Evolutionary conservation across 2,888 invertebrate genomes (phyloP), one percentile per base, ranked within the genome.

Genomic region (Eubasilissa splendida): DNA sequence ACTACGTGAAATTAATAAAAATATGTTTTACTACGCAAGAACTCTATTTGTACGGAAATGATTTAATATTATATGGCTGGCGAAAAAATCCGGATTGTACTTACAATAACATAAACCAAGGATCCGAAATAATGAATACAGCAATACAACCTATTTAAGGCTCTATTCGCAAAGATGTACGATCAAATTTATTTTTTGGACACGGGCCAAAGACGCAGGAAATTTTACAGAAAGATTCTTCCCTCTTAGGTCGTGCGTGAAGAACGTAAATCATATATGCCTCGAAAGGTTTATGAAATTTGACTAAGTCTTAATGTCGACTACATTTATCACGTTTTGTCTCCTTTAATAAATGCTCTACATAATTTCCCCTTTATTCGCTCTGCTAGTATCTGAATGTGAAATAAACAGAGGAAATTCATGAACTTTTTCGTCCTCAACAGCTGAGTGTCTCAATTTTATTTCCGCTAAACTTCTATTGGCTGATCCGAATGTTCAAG

Each of bases 301-400:
- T 71, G 71, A 54, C 22, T 71, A 71, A 71, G 71, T 71, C 56
- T 31, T 71, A 54, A 71, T 71, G 71, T 54, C 11, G 71, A 71
- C 71, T 71, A 71, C 71, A 71, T 71, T 71, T 71, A 71, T 71
- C 71, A 71, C 56, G 33, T 71, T 71, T 71, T 71, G 71, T 71
- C 71, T 56, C 56, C 31, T 54, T 33, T 71, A 56, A 71, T 71
- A 71, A 71, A 54, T 71, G 22, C 71, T 22, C 54, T 56, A 5
- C 71, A 33, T 71, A 71, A 71, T 71, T 71, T 54, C 56, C 71
- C 56, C 56, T 71, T 71, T 71, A 71, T 56, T 56, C 71, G 71
- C 71, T 56, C 71, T 31, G 54, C 1, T 54, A 31, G 33, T 33
- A 31, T 54, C 56, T 2, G 33, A 71, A 71, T 11, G 56, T 42